Conservation (phyloP, 2,888 invertebrate species). For the Sphaerophoria rueppellii region DNA sequence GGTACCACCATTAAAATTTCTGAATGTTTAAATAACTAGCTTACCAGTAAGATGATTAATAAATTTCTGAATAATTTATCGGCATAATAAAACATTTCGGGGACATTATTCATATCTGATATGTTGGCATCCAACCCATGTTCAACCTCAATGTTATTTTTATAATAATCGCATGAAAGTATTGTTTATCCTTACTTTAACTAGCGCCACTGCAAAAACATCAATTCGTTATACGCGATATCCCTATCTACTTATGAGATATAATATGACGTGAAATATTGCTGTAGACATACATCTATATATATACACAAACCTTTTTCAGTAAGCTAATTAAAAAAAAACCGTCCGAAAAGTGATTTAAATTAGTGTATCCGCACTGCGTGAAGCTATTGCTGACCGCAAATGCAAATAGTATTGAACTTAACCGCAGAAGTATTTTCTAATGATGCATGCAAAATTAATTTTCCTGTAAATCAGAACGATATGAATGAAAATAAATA, state of each 20-base stretch:
- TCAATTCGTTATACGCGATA: neutral
- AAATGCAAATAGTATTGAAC: slow-evolving; percentile 5
- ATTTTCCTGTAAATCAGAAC: slow-evolving; percentile 18
- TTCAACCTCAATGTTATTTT: slow-evolving; percentile 37
- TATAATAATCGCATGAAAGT: slow-evolving; percentile 20
- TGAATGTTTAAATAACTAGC: neutral
- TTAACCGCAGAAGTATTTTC: slow-evolving; percentile 52
- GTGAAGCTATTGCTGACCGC: slow-evolving; percentile 7
- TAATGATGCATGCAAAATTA: slow-evolving; percentile 52
- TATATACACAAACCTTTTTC: slow-evolving; percentile 9
- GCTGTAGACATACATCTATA: neutral
- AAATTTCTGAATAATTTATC: slow-evolving; percentile 56
- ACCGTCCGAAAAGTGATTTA: slow-evolving; percentile 52
- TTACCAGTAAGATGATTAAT: neutral
- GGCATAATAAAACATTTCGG: slow-evolving; percentile 50
- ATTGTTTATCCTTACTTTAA: neutral
- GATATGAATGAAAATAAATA: slow-evolving; percentile 34
- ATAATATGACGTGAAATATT: neutral
- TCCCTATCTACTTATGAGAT: neutral
- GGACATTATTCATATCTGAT: slow-evolving; percentile 53
- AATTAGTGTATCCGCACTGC: slow-evolving; percentile 46
- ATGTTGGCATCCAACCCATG: slow-evolving; percentile 47
- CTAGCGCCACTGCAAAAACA: neutral
- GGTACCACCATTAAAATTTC: too few relatives aligned
- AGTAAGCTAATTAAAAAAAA: slow-evolving; percentile 60